Base-by-base conservation (phyloP, 2,888 invertebrate species). In the Ceriagrion tenellum region DNA sequence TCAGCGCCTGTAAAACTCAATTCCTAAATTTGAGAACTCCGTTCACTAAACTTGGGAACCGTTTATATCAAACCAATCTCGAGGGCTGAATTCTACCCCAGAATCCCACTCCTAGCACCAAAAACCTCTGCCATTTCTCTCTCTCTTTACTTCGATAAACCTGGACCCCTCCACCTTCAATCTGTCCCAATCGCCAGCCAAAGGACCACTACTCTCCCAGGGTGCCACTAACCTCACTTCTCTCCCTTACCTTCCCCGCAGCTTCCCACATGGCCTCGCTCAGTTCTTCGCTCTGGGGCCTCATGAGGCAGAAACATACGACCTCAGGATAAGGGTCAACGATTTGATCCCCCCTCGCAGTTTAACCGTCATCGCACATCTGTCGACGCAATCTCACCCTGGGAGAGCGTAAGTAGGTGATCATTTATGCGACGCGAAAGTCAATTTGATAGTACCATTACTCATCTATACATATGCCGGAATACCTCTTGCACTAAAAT, bases 281-380 rank as follows among this genome's bases (percentile, higher is more conserved):
- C 69, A 18, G 26, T 69, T 69, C 69, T 26, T n/a, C 69, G 35
- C 35, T 35, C 81, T 35, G 16, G 81, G 26, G 81, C 81, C 81
- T 35, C 81, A 81, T 81, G 81, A 81, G 81, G 81, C 81, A 35
- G 81, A 81, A 12, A 81, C 81, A 81, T 35, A 81, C 35, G 35
- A 35, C 81, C 81, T 81, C 35, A 1, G 23, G 26, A 81, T 35
- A 81, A 81, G 81, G 81, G 81, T 81, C 81, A 81, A 81, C 35
- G 81, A 81, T 81, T 81, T 81, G 30, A 81, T 81, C 35, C 13
- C 81, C n/a, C 35, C 35, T 13, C 13, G 23, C 35, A 35, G 81
- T 81, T 81, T 35, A 81, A 30, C 81, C 30, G 35, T 81, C 81
- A 81, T 35, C 81, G 81, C 18, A 81, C 81, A 81, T 35, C 81